Conservation (phyloP, 2,888 invertebrate species). For the Rhagium mordax region DNA sequence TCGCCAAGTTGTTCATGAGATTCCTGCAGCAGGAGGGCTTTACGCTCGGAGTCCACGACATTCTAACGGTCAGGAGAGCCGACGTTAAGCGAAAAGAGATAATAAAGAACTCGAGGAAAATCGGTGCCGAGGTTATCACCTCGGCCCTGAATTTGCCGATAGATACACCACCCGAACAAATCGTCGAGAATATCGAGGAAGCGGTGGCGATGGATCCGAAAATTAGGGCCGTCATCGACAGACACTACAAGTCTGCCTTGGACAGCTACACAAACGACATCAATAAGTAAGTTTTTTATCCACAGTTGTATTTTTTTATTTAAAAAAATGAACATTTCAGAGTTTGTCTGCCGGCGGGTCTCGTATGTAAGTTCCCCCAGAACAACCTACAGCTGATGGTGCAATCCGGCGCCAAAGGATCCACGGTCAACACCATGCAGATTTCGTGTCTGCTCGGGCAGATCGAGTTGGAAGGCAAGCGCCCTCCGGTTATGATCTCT, state of each 20-base stretch:
- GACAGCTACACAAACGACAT: conserved; percentile 93
- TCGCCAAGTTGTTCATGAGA: conserved; percentile 88
- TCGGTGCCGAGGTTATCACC: conserved; percentile 64
- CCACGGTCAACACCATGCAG: conserved; percentile 97
- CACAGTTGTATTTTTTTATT: no score
- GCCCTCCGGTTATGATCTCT: conserved; percentile 95
- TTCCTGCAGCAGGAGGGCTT: conserved; percentile 94
- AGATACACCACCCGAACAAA: conserved; percentile 72
- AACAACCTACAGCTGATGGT: conserved; percentile 99
- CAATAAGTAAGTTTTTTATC: conserved; percentile 80
- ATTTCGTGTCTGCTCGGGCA: conserved; percentile 98
- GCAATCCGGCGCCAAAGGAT: conserved; percentile 98
- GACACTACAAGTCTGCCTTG: conserved; percentile 86
- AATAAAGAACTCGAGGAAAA: conserved; percentile 76
- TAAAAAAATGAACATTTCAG: conserved; percentile 68
- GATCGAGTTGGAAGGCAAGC: conserved; percentile 97
- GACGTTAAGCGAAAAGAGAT: conserved; percentile 81
- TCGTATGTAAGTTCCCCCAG: conserved; percentile 89
- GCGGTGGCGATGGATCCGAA: conserved; percentile 81
- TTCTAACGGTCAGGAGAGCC: conserved; percentile 83
- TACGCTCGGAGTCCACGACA: conserved; percentile 95
- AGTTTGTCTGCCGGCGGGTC: conserved; percentile 86
- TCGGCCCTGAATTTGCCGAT: conserved; percentile 80
- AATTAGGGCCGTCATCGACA: conserved; percentile 85
- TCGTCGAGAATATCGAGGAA: conserved; percentile 80